Conservation (phyloP, 2,797 vertebrate species). For the Sebastes matsubarae region DNA sequence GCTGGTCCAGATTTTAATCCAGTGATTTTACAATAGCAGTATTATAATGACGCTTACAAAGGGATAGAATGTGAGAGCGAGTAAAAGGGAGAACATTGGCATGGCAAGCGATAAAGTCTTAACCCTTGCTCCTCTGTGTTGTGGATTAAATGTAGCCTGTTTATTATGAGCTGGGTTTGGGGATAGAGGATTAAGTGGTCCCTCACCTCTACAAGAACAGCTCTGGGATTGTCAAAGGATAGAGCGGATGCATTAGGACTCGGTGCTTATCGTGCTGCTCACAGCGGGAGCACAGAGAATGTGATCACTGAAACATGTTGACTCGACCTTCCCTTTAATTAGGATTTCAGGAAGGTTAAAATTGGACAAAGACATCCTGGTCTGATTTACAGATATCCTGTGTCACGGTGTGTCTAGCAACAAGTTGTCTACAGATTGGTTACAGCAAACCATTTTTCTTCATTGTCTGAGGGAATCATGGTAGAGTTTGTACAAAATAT, state of each 20-base stretch:
- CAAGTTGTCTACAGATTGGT: background rate
- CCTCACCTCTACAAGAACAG: conserved; percentile 51
- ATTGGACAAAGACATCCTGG: conserved; percentile 10
- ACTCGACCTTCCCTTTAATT: conserved; percentile 45
- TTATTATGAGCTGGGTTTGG: conserved; percentile 55
- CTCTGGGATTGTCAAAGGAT: conserved; percentile 51
- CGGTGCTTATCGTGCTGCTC: conserved; percentile 34
- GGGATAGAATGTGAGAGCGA: conserved; percentile 27
- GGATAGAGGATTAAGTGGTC: conserved; percentile 57
- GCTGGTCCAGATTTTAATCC: conserved; percentile 46
- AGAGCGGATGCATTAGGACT: conserved; percentile 33
- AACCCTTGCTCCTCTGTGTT: conserved; percentile 55
- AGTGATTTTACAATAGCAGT: conserved; percentile 47
- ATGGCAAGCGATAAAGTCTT: conserved; percentile 49
- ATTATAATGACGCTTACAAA: conserved; percentile 43
- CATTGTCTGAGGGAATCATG: background rate
- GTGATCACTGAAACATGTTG: conserved; percentile 24
- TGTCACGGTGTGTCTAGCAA: conserved; percentile 31
- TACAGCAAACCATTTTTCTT: background rate
- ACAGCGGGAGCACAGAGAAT: conserved; percentile 16
- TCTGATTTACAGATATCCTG: conserved; percentile 25
- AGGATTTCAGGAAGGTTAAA: conserved; percentile 24
- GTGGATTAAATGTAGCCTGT: conserved; percentile 66
- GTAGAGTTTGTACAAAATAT: background rate
- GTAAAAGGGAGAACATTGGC: conserved; percentile 41